Conservation (phyloP, 2,888 invertebrate species). For the Rhagonycha fulva region DNA sequence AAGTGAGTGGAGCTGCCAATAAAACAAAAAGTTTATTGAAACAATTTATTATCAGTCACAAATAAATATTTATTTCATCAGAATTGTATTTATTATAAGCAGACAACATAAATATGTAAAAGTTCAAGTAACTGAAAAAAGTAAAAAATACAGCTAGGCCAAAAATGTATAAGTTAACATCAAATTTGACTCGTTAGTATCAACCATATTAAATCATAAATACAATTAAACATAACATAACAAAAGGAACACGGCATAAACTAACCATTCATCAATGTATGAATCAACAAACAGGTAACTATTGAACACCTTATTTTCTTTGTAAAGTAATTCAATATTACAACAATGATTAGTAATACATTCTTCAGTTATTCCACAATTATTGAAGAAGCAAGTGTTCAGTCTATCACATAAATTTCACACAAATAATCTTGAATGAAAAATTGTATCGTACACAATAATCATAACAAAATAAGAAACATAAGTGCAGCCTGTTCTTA, state of each 20-base stretch:
- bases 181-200: not conserved
- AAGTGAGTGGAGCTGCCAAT: not conserved
- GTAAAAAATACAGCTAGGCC: conserved; percentile 35
- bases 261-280: not conserved
- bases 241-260: not conserved
- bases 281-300: not conserved
- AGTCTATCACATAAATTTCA: not conserved
- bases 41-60: conserved; percentile 48
- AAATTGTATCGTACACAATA: not conserved
- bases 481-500: not conserved
- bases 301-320: not conserved
- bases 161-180: conserved; percentile 27
- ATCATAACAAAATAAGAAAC: not conserved
- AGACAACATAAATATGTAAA: conserved; percentile 35
- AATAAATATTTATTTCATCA: conserved; percentile 49
- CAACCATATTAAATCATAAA: not conserved
- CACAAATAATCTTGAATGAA: not conserved
- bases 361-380: conserved; percentile 22
- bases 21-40: conserved; percentile 15
- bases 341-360: conserved; percentile 4
- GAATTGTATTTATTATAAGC: conserved; percentile 43
- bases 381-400: not conserved
- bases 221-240: not conserved
- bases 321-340: not conserved
- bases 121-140: conserved; percentile 24